Base-by-base conservation (phyloP, 2,113 vertebrate species). In the Colius striatus region DNA sequence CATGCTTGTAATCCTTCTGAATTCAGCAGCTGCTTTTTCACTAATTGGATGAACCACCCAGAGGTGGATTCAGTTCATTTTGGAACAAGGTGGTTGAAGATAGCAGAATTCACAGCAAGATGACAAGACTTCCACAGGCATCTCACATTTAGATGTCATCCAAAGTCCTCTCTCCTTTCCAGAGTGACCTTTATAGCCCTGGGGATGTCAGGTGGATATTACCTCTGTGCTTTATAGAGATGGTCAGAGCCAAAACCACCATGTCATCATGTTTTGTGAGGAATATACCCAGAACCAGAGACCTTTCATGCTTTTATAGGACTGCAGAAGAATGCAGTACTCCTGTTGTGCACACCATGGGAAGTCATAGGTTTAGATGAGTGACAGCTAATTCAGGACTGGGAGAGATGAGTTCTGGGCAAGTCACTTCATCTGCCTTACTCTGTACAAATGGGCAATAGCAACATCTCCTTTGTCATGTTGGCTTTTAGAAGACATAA, bases 181-280 rank as follows among this genome's bases (percentile, higher is more conserved):
- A 30, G 30, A 13, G 13, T 13, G 43, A 6, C 51, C 32, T 36
- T 38, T 30, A 2, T 5, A 68, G 51, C 27, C 16, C 41, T 20
- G 10, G 25, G 45, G 6, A 4, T 2, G 2, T 10, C 21, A 45
- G 5, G 30, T 11, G 13, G 5, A 0, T 6, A 5, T 23, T 2
- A 30, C n/a, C 55, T 34, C 23, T 34, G 5, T 16, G n/a, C 36
- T 80, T 25, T 11, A 9, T 1, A 23, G 41, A 27, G 4, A 4
- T 3, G 23, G 36, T 9, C 50, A 12, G 2, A 41, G 21, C 47
- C 72, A 82, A 6, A 9, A 21, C 6, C 36, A 27, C 18, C 13
- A 12, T 0, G 1, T 2, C 74, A 43, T 7, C 29, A 4, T 22
- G 3, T 25, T 54, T 88, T 32, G 38, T 55, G 25, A 45, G 36